Conservation (phyloP, 2,113 vertebrate genomes). For the Promerops cafer region DNA sequence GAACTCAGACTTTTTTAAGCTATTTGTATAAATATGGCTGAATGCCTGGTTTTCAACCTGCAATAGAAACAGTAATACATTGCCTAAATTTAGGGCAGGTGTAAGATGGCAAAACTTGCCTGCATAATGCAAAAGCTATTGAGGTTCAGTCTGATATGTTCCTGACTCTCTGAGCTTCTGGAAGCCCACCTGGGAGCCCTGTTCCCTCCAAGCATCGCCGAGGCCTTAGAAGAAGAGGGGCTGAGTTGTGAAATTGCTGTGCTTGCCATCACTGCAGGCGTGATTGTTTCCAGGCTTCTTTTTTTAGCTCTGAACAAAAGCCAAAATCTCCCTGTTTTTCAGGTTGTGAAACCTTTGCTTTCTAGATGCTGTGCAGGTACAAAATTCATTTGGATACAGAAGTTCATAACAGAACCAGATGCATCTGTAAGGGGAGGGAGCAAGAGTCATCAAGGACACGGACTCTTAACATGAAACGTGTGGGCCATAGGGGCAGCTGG, state of each 20-base stretch:
- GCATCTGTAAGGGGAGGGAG: background rate
- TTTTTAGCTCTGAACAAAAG: background rate
- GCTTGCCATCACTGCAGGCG: background rate
- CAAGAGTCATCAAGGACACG: background rate
- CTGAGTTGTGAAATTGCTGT: background rate
- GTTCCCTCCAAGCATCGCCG: background rate
- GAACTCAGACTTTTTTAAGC: background rate
- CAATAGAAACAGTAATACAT: background rate
- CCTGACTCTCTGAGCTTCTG: background rate
- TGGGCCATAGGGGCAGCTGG: background rate
- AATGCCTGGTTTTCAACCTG: background rate
- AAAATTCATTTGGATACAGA: background rate
- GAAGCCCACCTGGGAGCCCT: background rate
- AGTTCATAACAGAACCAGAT: background rate
- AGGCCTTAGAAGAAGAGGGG: background rate
- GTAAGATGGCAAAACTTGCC: background rate
- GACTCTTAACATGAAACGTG: fast-evolving
- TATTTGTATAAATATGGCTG: background rate
- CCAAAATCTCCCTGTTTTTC: background rate
- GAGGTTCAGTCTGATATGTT: background rate
- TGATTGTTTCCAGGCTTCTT: background rate
- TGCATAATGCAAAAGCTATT: background rate
- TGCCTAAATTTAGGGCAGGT: background rate
- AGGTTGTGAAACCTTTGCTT: background rate
- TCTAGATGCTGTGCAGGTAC: background rate